A percentile compares a stretch with the other conserved stretches of the same genome.
Conservation (phyloP, 1,140 invertebrate species). For the Zaprionus nigranus region DNA sequence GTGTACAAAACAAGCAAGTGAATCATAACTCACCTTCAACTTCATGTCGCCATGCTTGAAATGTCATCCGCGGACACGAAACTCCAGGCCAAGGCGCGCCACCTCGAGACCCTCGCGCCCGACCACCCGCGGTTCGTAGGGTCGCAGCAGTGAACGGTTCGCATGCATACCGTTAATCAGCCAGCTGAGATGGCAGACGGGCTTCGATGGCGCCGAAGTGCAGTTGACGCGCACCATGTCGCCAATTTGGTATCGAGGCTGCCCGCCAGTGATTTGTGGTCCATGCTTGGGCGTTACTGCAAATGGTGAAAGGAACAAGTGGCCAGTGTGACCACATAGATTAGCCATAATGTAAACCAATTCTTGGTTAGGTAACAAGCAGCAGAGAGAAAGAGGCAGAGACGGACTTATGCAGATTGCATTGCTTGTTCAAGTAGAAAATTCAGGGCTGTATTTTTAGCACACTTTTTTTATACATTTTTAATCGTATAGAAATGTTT, state of each 20-base stretch:
- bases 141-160: conserved; percentile 84
- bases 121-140: conserved; percentile 77
- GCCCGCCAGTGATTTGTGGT: conserved; percentile 92
- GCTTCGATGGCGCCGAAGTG: conserved; percentile 92
- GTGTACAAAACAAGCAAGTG: not conserved
- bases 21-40: conserved; percentile 87
- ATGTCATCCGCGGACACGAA: conserved; percentile 90
- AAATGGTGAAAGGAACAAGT: conserved; percentile 46
- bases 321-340: conserved; percentile 27
- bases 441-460: too few species aligned
- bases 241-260: conserved; percentile 91
- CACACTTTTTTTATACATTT: too few species aligned
- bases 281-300: conserved; percentile 92
- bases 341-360: conserved; percentile 29
- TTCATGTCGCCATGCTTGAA: conserved; percentile 93
- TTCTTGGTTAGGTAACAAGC: not conserved
- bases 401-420: too few species aligned
- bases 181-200: conserved; percentile 93
- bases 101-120: conserved; percentile 87
- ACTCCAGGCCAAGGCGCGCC: conserved; percentile 90
- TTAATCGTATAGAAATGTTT: too few species aligned
- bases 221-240: conserved; percentile 94
- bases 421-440: too few species aligned
- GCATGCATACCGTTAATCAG: conserved; percentile 94
- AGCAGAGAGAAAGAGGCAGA: not conserved